Evolutionary conservation across 1,140 invertebrate species (phyloP), one percentile per base, ranked within the genome.

Genomic region (Trichonephila clavipes): DNA sequence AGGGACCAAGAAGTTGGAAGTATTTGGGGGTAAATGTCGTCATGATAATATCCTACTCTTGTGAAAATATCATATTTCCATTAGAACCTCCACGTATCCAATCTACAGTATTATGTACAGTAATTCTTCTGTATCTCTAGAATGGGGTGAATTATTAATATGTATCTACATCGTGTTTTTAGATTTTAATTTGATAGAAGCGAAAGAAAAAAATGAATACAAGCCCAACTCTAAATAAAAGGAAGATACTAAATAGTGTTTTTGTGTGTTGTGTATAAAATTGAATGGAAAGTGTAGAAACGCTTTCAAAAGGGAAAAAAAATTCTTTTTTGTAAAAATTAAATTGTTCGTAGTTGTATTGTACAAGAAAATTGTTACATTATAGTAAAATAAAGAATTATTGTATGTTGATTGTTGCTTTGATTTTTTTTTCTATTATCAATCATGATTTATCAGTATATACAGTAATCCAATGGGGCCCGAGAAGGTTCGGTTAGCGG

Each of bases 341-440:
- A 59, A 85, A 85, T 59, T 59, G 83, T 85, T 85, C 59, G 83
- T 85, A 85, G 83, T 18, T 85, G 51, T 83, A 44, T 83, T 82
- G 82, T 85, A n/a, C n/a, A 28, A 34, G 59, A 59, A 85, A 85
- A 85, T 85, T 85, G 83, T 85, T 85, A 85, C 28, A 59, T 59
- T 19, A 85, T 85, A 85, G 83, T 59, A n/a, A 59, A 85, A 85
- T 85, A 85, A 85, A 85, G 51, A 18, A 77, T 77, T 77, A 77
- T 77, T 77, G 24, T 77, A 77, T 34, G 72, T 77, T 77, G 72
- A 77, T 40, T 77, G 14, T 19, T 16, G 28, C 18, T 18, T 3
- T 24, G 8, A 51, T 51, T 51, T 12, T 51, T 12, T 51, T 7
- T 51, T 51, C 28, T 28, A 28, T 28, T 28, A 28, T 7, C 51